Conservation (phyloP, 35 echinoderm and acorn worm genomes). For the Ptychodera flava region DNA sequence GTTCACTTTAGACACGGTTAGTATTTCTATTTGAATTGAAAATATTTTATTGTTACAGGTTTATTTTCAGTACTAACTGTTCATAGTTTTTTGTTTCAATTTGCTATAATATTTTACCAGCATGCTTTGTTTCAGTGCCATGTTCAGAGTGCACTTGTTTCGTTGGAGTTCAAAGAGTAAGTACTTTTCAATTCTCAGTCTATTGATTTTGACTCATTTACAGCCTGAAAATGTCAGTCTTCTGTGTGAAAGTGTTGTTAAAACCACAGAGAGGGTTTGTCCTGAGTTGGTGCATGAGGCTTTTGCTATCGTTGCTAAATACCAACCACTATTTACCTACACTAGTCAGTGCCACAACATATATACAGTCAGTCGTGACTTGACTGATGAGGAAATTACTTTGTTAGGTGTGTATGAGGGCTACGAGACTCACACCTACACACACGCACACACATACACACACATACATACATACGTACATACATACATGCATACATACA, state of each 20-base stretch:
- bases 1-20: too few relatives aligned
- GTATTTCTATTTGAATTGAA: neutral
- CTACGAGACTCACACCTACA: too few relatives aligned
- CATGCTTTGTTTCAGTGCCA: neutral
- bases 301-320: neutral
- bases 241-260: neutral
- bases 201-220: neutral
- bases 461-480: neutral
- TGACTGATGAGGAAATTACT: too few relatives aligned
- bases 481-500: neutral
- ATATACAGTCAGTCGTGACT: too few relatives aligned
- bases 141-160: neutral
- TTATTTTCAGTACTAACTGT: neutral
- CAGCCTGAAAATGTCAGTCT: neutral
- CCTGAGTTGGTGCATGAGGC: neutral
- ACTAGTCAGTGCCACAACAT: too few relatives aligned
- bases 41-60: neutral
- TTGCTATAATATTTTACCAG: neutral
- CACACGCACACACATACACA: neutral
- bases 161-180: neutral
- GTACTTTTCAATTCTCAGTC: too few relatives aligned
- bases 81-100: neutral
- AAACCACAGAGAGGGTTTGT: neutral
- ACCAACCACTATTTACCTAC: too few relatives aligned
- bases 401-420: too few relatives aligned